phyloP scores from a whole-genome alignment of 30 jellyfish, hydroid and myxozoan genomes.

The Turritopsis rubra region DNA sequence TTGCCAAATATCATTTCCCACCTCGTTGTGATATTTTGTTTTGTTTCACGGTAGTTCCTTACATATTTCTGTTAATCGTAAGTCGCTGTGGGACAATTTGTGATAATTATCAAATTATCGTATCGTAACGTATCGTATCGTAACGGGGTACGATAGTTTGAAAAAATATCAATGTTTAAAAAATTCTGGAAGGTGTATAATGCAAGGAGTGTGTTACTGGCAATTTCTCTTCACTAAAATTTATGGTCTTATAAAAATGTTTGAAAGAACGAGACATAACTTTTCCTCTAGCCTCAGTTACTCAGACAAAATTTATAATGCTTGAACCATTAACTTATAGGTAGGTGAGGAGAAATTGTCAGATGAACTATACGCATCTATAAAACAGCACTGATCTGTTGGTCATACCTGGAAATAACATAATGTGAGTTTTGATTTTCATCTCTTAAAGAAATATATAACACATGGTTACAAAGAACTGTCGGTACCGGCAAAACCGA shows the following conservation, averaged over 20 bases:
- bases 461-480: neutral
- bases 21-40: no score
- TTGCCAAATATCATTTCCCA: no score
- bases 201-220: neutral
- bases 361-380: neutral
- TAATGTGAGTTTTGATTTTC: neutral
- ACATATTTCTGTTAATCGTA: no score
- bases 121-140: no score
- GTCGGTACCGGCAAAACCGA: neutral
- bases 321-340: no score
- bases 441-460: slow-evolving; percentile 6
- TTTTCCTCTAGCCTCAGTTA: neutral
- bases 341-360: no score
- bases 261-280: neutral
- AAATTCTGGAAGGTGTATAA: no score
- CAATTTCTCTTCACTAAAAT: neutral
- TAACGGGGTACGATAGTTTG: neutral
- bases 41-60: no score
- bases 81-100: no score
- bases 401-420: neutral
- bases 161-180: neutral
- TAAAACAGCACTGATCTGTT: neutral
- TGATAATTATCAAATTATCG: no score
- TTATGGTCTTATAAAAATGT: neutral
- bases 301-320: neutral